phyloP scores from a whole-genome alignment of 2,113 vertebrate species.

The Morone chrysops region DNA sequence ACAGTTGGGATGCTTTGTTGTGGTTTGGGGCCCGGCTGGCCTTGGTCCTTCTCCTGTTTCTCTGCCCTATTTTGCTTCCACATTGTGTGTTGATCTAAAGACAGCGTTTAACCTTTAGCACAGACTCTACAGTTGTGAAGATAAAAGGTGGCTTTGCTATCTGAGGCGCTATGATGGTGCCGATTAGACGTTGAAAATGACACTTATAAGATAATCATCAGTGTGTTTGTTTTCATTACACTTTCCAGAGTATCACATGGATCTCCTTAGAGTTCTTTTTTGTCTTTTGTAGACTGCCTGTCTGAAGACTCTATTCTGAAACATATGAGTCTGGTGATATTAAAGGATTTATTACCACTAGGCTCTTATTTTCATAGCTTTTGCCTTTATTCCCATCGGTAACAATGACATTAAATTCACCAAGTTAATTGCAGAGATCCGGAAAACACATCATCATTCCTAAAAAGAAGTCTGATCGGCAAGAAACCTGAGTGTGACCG shows the following conservation, averaged over 20 bases:
- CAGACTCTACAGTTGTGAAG: background rate
- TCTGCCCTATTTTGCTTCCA: conserved; percentile 45
- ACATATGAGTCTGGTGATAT: background rate
- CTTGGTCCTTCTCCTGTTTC: conserved; percentile 45
- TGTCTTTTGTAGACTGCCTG: background rate
- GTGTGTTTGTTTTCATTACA: conserved; percentile 15
- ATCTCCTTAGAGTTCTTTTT: background rate
- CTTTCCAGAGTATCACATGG: background rate
- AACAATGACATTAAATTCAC: background rate
- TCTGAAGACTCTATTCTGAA: background rate
- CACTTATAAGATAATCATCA: conserved; percentile 29
- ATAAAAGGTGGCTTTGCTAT: conserved; percentile 6
- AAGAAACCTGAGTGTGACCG: background rate
- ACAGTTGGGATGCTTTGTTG: conserved; percentile 74
- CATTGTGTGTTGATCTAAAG: conserved; percentile 21
- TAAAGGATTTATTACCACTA: background rate
- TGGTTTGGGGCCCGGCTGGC: conserved; percentile 59
- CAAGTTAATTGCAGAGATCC: background rate
- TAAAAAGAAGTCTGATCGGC: background rate
- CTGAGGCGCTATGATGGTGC: conserved; percentile 8
- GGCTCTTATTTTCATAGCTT: background rate
- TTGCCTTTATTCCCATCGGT: background rate
- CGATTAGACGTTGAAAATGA: conserved; percentile 26
- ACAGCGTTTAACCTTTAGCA: conserved; percentile 39
- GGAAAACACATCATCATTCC: background rate